These are phyloP conservation scores for Karalla daura DNA, from an alignment of 2,797 vertebrate genomes.

Conservation along the genomic window DNA sequence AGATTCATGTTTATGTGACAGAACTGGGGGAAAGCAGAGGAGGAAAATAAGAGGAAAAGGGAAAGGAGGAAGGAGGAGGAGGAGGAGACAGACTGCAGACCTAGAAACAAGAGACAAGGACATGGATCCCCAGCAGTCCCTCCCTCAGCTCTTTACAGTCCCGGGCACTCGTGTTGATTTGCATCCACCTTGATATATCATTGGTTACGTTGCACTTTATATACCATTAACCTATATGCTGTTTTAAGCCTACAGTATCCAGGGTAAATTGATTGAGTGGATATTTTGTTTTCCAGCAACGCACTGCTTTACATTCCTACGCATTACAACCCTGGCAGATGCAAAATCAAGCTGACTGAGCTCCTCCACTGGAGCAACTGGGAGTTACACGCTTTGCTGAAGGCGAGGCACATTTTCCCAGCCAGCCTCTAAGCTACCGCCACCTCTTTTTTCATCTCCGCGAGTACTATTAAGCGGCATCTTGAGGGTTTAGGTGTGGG, in stretches of 20 bases:
- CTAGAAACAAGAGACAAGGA: slow-evolving; percentile 49
- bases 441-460: slow-evolving; percentile 35
- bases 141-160: slow-evolving; percentile 30
- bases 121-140: slow-evolving; percentile 21
- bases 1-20: slow-evolving; percentile 63
- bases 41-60: slow-evolving; percentile 10
- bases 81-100: slow-evolving; percentile 34
- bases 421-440: slow-evolving; percentile 32
- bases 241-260: slow-evolving; percentile 4
- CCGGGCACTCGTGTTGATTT: slow-evolving; percentile 29
- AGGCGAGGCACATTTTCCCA: slow-evolving; percentile 33
- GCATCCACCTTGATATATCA: slow-evolving; percentile 42
- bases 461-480: slow-evolving; percentile 46
- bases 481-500: slow-evolving; percentile 52
- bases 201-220: slow-evolving; percentile 13
- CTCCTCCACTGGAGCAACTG: slow-evolving; percentile 26
- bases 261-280: background rate
- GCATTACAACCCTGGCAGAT: slow-evolving; percentile 34
- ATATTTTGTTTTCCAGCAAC: slow-evolving; percentile 11
- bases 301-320: slow-evolving; percentile 18
- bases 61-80: slow-evolving; percentile 2
- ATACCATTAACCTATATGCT: slow-evolving; percentile 3
- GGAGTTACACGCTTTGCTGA: slow-evolving; percentile 42
- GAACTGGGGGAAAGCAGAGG: slow-evolving; percentile 54
- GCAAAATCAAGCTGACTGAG: slow-evolving; percentile 49